Evolutionary conservation across 2,888 invertebrate species (phyloP).

Genomic region (Myopa tessellatipennis): DNA sequence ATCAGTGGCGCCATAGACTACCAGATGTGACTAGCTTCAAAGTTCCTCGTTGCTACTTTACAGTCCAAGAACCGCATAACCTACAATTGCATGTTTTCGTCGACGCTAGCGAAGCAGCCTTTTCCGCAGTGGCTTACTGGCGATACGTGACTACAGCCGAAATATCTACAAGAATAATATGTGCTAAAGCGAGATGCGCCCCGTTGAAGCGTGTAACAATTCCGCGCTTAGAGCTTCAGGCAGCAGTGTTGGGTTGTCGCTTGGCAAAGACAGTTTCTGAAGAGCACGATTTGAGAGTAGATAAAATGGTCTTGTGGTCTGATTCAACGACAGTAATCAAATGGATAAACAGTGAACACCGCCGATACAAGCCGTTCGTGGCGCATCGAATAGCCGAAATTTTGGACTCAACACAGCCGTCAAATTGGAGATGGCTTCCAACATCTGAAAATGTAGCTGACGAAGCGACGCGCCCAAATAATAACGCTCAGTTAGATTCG

Average conservation of each 20-base stretch:
- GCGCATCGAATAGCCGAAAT: constrained; percentile 37
- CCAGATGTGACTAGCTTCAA: background rate
- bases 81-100: constrained; percentile 2
- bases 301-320: constrained; percentile 8
- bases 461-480: constrained; percentile 1
- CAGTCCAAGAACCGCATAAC: background rate
- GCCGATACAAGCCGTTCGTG: constrained; percentile 49
- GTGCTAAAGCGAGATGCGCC: constrained; percentile 36
- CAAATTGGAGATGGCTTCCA: constrained; percentile 28
- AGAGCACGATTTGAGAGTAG: constrained; percentile 15
- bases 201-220: constrained; percentile 42
- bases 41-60: constrained; percentile 9
- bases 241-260: constrained; percentile 43
- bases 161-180: background rate
- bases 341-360: constrained; percentile 39
- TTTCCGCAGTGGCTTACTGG: constrained; percentile 19
- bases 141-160: background rate
- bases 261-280: constrained; percentile 22
- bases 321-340: constrained; percentile 31
- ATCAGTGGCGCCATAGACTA: background rate
- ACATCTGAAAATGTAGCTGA: constrained; percentile 13
- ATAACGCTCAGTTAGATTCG: background rate
- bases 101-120: constrained; percentile 8
- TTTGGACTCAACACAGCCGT: background rate
- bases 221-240: constrained; percentile 15